Percentiles rank a stretch among this genome's conserved stretches.
phyloP scores from a whole-genome alignment of 2,888 invertebrate species.

The Ischnura elegans region DNA sequence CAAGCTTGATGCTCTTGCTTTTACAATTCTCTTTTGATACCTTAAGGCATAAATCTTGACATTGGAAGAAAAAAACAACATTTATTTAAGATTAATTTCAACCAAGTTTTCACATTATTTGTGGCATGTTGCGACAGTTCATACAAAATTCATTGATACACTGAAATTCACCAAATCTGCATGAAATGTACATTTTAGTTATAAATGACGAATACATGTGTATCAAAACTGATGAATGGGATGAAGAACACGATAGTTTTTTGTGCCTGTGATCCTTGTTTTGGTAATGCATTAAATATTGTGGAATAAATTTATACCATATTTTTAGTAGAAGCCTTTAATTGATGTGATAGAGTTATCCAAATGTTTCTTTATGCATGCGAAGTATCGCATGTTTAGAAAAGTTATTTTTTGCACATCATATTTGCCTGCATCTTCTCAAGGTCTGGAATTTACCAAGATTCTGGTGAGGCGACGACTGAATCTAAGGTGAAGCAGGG shows the following conservation, averaged over 20 bases:
- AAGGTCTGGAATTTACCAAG: slow-evolving; percentile 55
- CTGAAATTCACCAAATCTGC: neutral
- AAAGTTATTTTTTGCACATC: slow-evolving; percentile 14
- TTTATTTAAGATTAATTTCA: no score
- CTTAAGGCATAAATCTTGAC: no score
- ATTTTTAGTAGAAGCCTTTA: neutral
- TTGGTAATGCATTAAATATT: neutral
- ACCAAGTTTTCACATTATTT: no score
- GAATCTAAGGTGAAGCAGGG: slow-evolving; percentile 50
- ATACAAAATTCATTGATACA: neutral
- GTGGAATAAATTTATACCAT: neutral
- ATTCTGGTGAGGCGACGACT: neutral
- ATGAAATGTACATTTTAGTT: neutral
- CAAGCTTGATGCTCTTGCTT: no score
- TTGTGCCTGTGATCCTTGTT: neutral
- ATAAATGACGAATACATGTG: neutral
- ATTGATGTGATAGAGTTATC: neutral
- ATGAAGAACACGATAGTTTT: neutral
- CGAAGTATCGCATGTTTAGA: neutral
- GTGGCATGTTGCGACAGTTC: neutral
- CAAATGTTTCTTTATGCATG: slow-evolving; percentile 4
- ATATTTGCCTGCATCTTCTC: slow-evolving; percentile 19
- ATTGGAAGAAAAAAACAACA: no score
- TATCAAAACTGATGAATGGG: neutral
- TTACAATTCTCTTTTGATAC: no score